phyloP scores from a whole-genome alignment of 35 echinoderm and acorn worm species.

The Heliocidaris tuberculata region DNA sequence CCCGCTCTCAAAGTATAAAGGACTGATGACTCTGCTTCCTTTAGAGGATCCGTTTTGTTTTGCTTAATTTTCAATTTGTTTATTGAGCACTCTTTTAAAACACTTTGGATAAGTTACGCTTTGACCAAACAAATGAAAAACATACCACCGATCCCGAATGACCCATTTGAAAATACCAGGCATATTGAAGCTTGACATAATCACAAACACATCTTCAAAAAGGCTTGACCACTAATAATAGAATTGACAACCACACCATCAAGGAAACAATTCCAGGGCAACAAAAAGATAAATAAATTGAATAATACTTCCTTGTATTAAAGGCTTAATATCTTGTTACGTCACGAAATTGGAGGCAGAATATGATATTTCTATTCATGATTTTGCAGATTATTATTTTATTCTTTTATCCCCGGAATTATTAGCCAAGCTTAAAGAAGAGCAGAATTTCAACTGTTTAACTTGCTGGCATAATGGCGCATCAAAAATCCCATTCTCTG shows the following conservation, averaged over 20 bases:
- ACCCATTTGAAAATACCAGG: not conserved
- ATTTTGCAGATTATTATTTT: too few relatives aligned
- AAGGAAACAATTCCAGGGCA: not conserved
- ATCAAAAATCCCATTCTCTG: too few relatives aligned
- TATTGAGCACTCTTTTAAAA: not conserved
- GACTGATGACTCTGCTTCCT: too few relatives aligned
- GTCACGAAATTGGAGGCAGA: not conserved
- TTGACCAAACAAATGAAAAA: too few relatives aligned
- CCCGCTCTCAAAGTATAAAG: too few relatives aligned
- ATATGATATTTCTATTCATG: not conserved
- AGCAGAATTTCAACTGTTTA: too few relatives aligned
- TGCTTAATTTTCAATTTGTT: not conserved
- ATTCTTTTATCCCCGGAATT: too few relatives aligned
- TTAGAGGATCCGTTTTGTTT: not conserved
- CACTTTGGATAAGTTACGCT: not conserved
- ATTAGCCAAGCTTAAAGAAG: too few relatives aligned
- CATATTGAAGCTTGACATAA: not conserved
- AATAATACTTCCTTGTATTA: not conserved
- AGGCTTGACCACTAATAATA: not conserved
- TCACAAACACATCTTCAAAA: not conserved
- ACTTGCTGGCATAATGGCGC: too few relatives aligned
- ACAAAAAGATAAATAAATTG: not conserved
- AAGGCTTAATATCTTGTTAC: not conserved
- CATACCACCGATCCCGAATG: too few relatives aligned
- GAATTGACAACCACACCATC: not conserved